Conservation (phyloP, 2,797 vertebrate species). For the Carduelis carduelis region DNA sequence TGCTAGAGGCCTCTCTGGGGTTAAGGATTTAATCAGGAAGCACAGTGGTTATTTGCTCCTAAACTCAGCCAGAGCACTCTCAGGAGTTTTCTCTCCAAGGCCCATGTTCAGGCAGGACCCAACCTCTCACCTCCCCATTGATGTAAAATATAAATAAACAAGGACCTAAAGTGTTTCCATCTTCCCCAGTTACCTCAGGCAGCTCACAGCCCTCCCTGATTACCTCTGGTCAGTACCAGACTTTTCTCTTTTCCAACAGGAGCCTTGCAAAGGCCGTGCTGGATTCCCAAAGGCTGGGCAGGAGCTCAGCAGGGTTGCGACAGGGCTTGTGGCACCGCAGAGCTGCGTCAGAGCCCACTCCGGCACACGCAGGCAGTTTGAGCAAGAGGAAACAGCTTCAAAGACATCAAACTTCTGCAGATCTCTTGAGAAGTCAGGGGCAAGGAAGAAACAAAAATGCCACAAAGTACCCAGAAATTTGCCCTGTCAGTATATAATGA, state of each 20-base stretch:
- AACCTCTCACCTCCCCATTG: neutral
- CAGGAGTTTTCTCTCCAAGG: neutral
- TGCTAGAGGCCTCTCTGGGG: neutral
- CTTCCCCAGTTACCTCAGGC: neutral
- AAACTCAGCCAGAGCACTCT: neutral
- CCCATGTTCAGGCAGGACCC: neutral
- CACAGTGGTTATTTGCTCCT: neutral
- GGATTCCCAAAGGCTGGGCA: neutral
- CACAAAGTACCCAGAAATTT: neutral
- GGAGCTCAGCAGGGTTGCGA: neutral
- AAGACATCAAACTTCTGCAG: neutral
- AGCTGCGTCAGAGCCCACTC: rapidly evolving
- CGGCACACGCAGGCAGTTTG: neutral
- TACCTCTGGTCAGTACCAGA: neutral
- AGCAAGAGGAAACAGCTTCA: neutral
- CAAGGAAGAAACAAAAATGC: neutral
- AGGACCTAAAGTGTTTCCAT: neutral
- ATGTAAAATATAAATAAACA: neutral
- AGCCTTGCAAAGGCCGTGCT: neutral
- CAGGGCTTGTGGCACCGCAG: rapidly evolving
- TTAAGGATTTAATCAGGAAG: neutral
- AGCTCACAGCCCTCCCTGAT: neutral
- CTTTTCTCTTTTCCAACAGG: rapidly evolving
- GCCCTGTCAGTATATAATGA: rapidly evolving
- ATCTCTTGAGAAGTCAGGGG: neutral